Evolutionary conservation across 2,113 vertebrate genomes (phyloP).

Genomic region (Dasyornis broadbenti): DNA sequence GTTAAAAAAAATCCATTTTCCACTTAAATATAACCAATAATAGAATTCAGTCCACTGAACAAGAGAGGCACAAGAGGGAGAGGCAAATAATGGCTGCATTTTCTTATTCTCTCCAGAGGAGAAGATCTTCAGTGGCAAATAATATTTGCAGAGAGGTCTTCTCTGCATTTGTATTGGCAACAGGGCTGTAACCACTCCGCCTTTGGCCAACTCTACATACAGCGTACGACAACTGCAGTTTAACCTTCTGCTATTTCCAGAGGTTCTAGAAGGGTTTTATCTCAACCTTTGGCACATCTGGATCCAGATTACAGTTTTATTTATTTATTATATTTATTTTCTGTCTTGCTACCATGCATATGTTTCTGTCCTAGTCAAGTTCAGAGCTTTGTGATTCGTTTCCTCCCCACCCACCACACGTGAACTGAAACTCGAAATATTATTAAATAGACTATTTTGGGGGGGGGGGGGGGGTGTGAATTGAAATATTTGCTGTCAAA

Average conservation of each 20-base stretch:
- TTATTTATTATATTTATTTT: neutral
- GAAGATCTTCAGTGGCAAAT: neutral
- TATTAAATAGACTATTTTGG: neutral
- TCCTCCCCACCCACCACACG: neutral
- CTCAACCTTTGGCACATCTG: neutral
- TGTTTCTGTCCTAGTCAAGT: neutral
- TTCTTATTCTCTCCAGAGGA: neutral
- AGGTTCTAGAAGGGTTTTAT: neutral
- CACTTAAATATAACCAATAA: neutral
- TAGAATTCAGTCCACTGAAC: neutral
- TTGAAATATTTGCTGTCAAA: neutral
- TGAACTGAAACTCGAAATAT: neutral
- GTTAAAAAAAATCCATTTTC: neutral
- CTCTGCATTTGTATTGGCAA: neutral
- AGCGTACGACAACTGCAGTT: fast-evolving
- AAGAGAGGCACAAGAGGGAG: neutral
- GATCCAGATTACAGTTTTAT: neutral
- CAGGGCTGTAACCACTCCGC: neutral
- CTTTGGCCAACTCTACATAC: fast-evolving
- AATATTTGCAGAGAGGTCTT: neutral
- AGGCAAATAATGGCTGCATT: neutral
- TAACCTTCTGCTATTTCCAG: neutral
- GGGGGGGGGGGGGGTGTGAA: no score
- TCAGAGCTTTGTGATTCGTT: neutral
- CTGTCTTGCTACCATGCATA: fast-evolving